Base-by-base conservation (phyloP, 2,888 invertebrate genomes). In the Amphipyra tragopoginis region DNA sequence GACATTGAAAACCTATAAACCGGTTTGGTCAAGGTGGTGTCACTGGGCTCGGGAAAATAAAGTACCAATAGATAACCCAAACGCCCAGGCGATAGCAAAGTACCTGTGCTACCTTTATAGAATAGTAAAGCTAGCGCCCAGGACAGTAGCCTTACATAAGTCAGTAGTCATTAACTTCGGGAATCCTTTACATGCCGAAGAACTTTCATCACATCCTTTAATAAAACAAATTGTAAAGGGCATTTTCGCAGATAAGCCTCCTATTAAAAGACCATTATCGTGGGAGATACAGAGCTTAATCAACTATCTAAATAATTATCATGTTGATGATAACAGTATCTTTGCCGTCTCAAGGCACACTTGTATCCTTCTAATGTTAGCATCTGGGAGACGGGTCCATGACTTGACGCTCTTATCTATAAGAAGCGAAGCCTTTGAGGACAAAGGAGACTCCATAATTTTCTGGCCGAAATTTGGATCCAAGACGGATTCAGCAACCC, bases 361-460 rank as follows among this genome's bases (percentile, higher is more conserved):
- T 5, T 64, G 71, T 0, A 13, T 44, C 0, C 36, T 79, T 5
- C 56, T 81, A 3, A 39, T 81, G 0, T 40, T 78, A 39, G 58
- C 65, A 0, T 58, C 81, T 0, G 72, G 77, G 0, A 33, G 77
- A 42, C 55, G 79, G 11, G 50, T 80, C 3, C 79, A 82, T 21
- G 78, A 80, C 33, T 58, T 80, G 0, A 79, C 81, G 0, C 52
- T 80, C 0, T 50, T 80, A 0, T 7, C 49, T 2, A 65, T 75
- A 9, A 34, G 39, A 13, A 0, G 4, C 1, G 33, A 11, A 5
- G 3, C 5, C 13, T 47, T 14, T 13, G 29, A 33, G 5, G 29
- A 14, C 7, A 47, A 34, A 1, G 49, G 21, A 21, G 7, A 38
- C 11, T 11, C 13, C 0, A 11, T 50, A 9, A 40, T 40, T 2